Base-by-base conservation (phyloP, 2,113 vertebrate species). In the Atractosteus spatula region DNA sequence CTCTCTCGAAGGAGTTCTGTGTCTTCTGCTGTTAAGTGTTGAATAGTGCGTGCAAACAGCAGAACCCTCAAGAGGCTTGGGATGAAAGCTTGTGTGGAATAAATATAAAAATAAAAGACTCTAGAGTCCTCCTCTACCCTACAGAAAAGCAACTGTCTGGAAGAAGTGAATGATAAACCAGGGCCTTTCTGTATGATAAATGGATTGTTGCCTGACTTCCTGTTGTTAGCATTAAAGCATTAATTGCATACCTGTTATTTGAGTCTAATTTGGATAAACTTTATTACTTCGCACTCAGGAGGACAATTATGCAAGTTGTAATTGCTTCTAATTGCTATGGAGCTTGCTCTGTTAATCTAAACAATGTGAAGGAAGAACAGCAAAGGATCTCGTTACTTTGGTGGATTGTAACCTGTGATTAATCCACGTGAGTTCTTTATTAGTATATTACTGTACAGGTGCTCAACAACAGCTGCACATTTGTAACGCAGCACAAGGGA, bases 41-140 rank as follows among this genome's bases (percentile, higher is more conserved):
- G 41, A 57, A 13, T 3, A 16, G 8, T 41, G 14, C 55, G 13
- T 44, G 68, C 11, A 70, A 59, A 29, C 11, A 7, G 54, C n/a
- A 42, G 6, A 41, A 8, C 0, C 41, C 41, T 13, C 55, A 44
- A 43, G 0, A 4, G 12, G 42, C 2, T 13, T 8, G 17, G 7
- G 41, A 29, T 12, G 57, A 54, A 12, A 66, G 66, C 44, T 16
- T 13, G 66, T 45, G 0, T 8, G 11, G 66, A 54, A 68, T 68
- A 68, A 68, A 54, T 41, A 68, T 54, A 3, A 44, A 66, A 44
- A 66, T 47, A 66, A 66, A 66, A 45, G 3, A 3, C 64, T 45
- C 66, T 8, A 47, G 47, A 29, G n/a, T 8, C 66, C 54, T 47
- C 11, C 45, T 55, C 14, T 68, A 16, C 16, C 47, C 66, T 66